A percentile compares a stretch with the other conserved stretches of the same genome.
Conservation (phyloP, 2,113 vertebrate genomes). For the Rhinolophus sinicus region DNA sequence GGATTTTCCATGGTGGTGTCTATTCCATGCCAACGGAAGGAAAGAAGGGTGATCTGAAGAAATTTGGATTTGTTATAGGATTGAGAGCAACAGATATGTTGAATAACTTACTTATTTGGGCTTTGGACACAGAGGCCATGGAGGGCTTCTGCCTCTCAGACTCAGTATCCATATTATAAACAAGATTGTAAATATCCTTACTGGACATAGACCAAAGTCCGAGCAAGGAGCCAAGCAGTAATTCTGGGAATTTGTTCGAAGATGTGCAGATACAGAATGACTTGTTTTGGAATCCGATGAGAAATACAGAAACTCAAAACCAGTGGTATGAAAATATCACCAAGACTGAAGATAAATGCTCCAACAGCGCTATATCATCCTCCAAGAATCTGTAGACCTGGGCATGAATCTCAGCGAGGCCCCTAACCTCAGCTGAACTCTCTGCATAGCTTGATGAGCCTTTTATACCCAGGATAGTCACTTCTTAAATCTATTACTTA, state of each 20-base stretch:
- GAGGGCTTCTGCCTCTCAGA: neutral
- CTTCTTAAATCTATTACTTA: neutral
- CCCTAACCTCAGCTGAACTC: neutral
- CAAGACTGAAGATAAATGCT: neutral
- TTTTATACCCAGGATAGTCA: neutral
- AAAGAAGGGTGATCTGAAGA: neutral
- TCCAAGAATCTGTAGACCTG: neutral
- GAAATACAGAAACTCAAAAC: conserved; percentile 15
- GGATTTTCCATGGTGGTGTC: neutral
- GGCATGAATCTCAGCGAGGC: neutral
- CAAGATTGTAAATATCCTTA: neutral
- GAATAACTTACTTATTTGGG: neutral
- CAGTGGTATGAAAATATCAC: neutral
- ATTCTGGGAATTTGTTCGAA: conserved; percentile 39
- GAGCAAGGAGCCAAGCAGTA: neutral
- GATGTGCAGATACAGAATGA: neutral
- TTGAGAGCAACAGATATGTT: neutral
- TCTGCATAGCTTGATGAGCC: neutral
- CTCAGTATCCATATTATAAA: neutral
- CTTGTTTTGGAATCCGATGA: conserved; percentile 22
- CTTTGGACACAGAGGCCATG: neutral
- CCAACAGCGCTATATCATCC: neutral
- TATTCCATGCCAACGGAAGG: neutral
- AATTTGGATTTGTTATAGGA: neutral
- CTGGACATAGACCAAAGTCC: conserved; percentile 13